Percentiles rank a stretch among this genome's conserved stretches.
Evolutionary conservation across 2,113 vertebrate genomes (phyloP).

Genomic region (Furnarius figulus): DNA sequence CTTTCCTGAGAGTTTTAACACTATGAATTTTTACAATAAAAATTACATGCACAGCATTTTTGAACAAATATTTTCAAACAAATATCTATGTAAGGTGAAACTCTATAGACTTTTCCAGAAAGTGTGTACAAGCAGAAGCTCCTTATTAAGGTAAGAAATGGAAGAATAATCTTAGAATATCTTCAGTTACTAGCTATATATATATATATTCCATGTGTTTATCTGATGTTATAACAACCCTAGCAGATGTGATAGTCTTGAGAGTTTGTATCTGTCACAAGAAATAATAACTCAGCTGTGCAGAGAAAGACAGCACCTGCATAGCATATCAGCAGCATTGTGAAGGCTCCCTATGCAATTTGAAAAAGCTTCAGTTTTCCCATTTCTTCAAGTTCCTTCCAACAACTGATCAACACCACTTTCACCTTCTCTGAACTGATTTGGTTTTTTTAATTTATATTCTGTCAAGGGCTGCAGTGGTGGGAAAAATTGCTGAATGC

Average conservation of each 20-base stretch:
- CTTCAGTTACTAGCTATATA: neutral
- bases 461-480: neutral
- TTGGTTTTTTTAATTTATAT: neutral
- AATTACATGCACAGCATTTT: neutral
- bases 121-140: neutral
- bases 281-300: neutral
- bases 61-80: neutral
- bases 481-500: conserved; percentile 10
- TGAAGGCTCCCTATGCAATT: neutral
- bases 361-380: neutral
- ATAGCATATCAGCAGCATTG: neutral
- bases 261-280: neutral
- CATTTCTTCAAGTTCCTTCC: neutral
- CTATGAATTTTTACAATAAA: neutral
- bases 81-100: neutral
- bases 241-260: neutral
- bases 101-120: neutral
- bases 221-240: neutral
- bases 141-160: neutral
- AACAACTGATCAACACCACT: neutral
- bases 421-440: neutral
- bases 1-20: neutral
- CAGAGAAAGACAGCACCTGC: neutral
- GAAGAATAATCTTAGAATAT: neutral
- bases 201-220: neutral